Percentiles rank a stretch among this genome's conserved stretches.
Conservation (phyloP, 2,888 invertebrate genomes). For the Oscheius sp. region DNA sequence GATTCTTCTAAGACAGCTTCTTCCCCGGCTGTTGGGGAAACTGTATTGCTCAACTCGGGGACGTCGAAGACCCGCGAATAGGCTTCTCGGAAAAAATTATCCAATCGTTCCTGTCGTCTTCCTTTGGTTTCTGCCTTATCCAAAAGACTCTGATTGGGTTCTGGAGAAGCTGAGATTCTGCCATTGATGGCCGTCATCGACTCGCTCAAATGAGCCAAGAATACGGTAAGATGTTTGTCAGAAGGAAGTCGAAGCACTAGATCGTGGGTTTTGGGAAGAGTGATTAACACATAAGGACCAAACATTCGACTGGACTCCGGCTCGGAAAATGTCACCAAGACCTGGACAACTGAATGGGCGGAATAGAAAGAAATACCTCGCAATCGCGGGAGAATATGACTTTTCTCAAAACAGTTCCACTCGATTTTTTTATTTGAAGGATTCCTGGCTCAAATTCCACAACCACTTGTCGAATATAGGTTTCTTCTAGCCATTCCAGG, state of each 20-base stretch:
- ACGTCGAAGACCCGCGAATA: conserved; percentile 48
- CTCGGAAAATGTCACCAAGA: conserved; percentile 74
- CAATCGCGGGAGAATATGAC: conserved; percentile 81
- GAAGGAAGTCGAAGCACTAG: conserved; percentile 86
- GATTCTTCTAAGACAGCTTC: conserved; percentile 61
- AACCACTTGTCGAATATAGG: conserved; percentile 53
- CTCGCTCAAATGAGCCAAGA: background rate
- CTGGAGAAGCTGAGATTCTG: conserved; percentile 27
- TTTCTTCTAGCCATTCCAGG: conserved; percentile 67
- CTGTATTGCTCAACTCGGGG: conserved; percentile 51
- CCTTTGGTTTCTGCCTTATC: conserved; percentile 79
- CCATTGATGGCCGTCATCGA: conserved; percentile 31
- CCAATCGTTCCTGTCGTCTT: conserved; percentile 86
- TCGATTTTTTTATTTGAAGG: conserved; percentile 66
- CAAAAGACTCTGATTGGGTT: conserved; percentile 47
- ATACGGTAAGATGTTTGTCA: conserved; percentile 39
- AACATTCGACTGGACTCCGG: conserved; percentile 72
- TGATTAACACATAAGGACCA: conserved; percentile 80
- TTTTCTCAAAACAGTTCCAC: conserved; percentile 87
- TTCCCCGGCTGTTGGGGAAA: conserved; percentile 33
- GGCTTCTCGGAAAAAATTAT: conserved; percentile 83
- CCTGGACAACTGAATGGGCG: background rate
- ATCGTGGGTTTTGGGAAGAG: conserved; percentile 88
- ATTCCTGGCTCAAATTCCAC: conserved; percentile 41
- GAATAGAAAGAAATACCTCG: conserved; percentile 13